These are phyloP conservation scores for Aplochiton taeniatus DNA, from an alignment of 2,797 vertebrate genomes.

Conservation along the genomic window DNA sequence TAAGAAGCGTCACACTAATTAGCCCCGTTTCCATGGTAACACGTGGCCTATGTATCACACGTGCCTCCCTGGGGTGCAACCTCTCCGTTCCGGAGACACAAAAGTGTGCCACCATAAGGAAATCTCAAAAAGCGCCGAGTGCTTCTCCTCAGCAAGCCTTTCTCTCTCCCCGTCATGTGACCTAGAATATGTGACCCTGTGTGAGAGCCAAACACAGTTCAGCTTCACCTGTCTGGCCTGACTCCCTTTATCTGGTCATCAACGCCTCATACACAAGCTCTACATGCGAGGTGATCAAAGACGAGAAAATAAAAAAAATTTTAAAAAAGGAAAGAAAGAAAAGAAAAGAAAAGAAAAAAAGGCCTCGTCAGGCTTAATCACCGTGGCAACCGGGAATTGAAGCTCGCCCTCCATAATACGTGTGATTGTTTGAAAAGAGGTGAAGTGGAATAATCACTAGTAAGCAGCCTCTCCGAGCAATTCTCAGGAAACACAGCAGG, in stretches of 20 bases:
- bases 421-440: slow-evolving; percentile 7
- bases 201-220: no score
- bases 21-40: slow-evolving; percentile 19
- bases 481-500: background rate
- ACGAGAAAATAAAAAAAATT: no score
- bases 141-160: background rate
- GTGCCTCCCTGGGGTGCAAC: background rate
- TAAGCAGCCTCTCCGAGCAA: background rate
- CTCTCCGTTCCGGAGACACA: slow-evolving; percentile 6
- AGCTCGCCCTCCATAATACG: background rate
- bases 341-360: no score
- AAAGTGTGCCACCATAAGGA: background rate
- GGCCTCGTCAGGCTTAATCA: background rate
- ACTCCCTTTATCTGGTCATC: background rate
- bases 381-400: slow-evolving; percentile 25
- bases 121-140: background rate
- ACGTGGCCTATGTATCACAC: background rate
- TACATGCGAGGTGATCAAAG: slow-evolving; percentile 1
- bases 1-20: background rate
- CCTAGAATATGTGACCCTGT: background rate
- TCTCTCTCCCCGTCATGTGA: no score
- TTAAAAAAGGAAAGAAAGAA: background rate
- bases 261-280: slow-evolving; percentile 5
- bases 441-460: background rate
- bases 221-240: no score